phyloP scores from a whole-genome alignment of 2,113 vertebrate genomes.

The Neogale vison region DNA sequence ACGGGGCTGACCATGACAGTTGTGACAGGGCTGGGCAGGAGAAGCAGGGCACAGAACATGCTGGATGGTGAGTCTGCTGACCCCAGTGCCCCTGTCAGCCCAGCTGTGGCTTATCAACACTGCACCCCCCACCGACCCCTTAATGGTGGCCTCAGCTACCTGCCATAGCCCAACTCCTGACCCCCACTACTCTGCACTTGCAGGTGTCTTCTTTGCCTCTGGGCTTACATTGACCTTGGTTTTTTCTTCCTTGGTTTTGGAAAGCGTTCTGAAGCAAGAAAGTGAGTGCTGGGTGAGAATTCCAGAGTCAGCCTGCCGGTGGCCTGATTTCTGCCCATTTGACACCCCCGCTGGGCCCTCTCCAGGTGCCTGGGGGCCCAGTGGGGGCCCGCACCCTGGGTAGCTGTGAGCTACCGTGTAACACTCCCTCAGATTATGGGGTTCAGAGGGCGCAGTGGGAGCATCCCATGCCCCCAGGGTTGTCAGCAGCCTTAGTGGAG shows the following conservation, averaged over 20 bases:
- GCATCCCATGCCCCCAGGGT: background rate
- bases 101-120: background rate
- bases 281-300: fast-evolving
- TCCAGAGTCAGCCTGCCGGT: background rate
- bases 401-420: fast-evolving
- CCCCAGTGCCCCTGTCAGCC: fast-evolving
- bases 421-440: background rate
- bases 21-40: slow-evolving; percentile 47
- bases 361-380: fast-evolving
- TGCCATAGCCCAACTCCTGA: background rate
- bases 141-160: background rate
- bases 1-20: background rate
- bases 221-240: background rate
- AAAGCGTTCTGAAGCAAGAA: background rate
- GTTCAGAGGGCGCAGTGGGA: background rate
- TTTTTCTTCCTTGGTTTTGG: background rate
- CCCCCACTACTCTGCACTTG: background rate
- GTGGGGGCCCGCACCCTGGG: fast-evolving
- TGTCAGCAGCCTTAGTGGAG: background rate
- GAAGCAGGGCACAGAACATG: slow-evolving; percentile 37
- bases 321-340: background rate
- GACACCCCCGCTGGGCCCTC: fast-evolving
- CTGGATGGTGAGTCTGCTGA: fast-evolving
- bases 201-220: background rate
- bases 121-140: background rate